Evolutionary conservation across 2,113 vertebrate genomes (phyloP).

Genomic region (Vulpes vulpes): DNA sequence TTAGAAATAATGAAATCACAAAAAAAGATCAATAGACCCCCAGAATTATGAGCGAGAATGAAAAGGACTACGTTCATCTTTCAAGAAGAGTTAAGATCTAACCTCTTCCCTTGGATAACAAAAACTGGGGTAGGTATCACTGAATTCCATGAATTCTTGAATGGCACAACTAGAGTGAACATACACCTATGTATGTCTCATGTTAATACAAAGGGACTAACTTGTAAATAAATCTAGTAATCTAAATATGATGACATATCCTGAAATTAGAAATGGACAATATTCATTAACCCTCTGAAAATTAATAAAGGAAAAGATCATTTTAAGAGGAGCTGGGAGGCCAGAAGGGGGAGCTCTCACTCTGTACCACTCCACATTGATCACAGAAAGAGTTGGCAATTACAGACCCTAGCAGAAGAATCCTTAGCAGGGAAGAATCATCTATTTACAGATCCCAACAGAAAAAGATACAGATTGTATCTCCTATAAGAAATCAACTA

Average conservation of each 20-base stretch:
- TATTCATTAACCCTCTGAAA: not conserved
- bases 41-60: not conserved
- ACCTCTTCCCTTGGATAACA: not conserved
- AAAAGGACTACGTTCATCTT: not conserved
- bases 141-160: not conserved
- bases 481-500: not conserved
- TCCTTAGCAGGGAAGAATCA: not conserved
- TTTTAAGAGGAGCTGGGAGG: not conserved
- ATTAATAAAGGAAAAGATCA: not conserved
- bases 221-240: not conserved
- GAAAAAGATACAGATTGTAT: not conserved
- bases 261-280: not conserved
- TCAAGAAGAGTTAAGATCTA: not conserved
- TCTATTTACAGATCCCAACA: not conserved
- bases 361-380: not conserved
- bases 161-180: not conserved
- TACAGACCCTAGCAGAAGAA: not conserved
- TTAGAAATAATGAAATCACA: not conserved
- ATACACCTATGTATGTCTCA: not conserved
- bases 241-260: not conserved
- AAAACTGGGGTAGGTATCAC: not conserved
- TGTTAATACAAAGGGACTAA: not conserved
- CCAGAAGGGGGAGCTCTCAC: not conserved
- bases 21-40: constrained; percentile 7
- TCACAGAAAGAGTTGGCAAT: not conserved